A percentile compares a stretch with the other conserved stretches of the same genome.
Conservation (phyloP, 2,113 vertebrate genomes). For the Turnix velox region DNA sequence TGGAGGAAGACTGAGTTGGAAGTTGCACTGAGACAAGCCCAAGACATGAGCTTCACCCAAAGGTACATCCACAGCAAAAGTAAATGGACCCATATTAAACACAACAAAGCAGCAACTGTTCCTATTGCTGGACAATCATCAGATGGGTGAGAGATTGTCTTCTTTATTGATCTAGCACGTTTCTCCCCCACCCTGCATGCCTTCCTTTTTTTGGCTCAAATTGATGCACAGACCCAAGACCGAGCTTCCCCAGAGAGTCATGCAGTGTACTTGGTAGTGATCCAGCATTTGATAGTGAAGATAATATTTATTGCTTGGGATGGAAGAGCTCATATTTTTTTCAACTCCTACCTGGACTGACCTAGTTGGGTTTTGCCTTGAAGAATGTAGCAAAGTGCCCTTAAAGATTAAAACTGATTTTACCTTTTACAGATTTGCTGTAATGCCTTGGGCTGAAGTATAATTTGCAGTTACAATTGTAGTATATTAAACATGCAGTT, state of each 20-base stretch:
- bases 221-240: neutral
- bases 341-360: constrained; percentile 28
- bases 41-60: neutral
- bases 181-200: neutral
- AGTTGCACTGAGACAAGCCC: neutral
- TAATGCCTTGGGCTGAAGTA: constrained; percentile 31
- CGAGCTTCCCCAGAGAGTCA: neutral
- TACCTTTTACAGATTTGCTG: constrained; percentile 37
- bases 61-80: neutral
- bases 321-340: constrained; percentile 1
- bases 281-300: constrained; percentile 9
- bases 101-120: neutral
- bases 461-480: constrained; percentile 26
- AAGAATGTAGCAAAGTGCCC: neutral
- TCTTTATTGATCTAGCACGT: neutral
- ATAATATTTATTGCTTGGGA: neutral
- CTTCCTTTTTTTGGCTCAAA: neutral
- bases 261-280: constrained; percentile 3
- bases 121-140: neutral
- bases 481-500: constrained; percentile 21
- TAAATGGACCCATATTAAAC: neutral
- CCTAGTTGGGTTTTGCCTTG: constrained; percentile 22
- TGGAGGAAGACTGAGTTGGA: neutral
- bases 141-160: neutral
- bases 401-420: constrained; percentile 57